phyloP scores from a whole-genome alignment of 2,113 vertebrate genomes.

The Collichthys lucidus region DNA sequence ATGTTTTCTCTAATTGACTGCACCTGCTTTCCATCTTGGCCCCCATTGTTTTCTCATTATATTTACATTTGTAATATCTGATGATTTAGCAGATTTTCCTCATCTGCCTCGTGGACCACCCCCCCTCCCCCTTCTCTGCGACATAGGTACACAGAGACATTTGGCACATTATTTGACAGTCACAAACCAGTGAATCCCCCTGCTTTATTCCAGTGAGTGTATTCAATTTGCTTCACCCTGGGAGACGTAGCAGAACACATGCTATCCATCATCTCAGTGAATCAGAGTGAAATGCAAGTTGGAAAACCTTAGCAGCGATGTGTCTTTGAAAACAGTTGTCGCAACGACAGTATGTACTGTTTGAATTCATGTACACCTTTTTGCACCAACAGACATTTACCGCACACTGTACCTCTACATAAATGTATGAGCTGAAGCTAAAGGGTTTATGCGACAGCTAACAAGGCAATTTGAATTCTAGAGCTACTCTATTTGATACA shows the following conservation, averaged over 20 bases:
- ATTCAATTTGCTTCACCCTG: constrained; percentile 50
- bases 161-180: constrained; percentile 52
- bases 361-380: constrained; percentile 13
- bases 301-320: background rate
- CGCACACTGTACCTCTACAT: background rate
- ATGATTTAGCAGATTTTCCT: constrained; percentile 52
- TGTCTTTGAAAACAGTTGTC: constrained; percentile 4
- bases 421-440: background rate
- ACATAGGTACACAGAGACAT: constrained; percentile 48
- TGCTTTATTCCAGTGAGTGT: constrained; percentile 37
- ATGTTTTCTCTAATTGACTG: constrained; percentile 37
- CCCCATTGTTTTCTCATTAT: constrained; percentile 56
- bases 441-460: background rate
- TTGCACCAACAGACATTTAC: background rate
- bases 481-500: background rate
- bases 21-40: constrained; percentile 43
- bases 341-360: background rate
- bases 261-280: constrained; percentile 43
- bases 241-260: constrained; percentile 33
- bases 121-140: constrained; percentile 13
- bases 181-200: constrained; percentile 55
- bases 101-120: constrained; percentile 15
- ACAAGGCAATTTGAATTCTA: background rate
- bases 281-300: constrained; percentile 23
- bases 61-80: constrained; percentile 54